These are phyloP conservation scores for Silurus asotus DNA, from an alignment of 2,113 vertebrate species.

Conservation along the genomic window DNA sequence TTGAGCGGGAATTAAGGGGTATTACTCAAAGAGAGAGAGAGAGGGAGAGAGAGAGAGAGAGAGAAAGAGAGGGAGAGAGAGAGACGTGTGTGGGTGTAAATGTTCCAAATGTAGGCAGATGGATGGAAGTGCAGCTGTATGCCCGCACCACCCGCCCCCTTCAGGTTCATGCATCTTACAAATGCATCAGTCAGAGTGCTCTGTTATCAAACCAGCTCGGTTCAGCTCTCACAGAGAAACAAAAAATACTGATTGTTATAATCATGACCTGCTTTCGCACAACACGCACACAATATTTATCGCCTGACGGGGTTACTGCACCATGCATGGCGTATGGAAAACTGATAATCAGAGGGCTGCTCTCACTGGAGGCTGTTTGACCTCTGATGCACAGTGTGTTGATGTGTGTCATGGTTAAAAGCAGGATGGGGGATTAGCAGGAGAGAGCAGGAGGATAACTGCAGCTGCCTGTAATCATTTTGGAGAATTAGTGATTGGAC, in stretches of 20 bases:
- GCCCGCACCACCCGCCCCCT: constrained; percentile 24
- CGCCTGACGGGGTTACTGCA: constrained; percentile 25
- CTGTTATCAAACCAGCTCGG: constrained; percentile 25
- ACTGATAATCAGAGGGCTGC: constrained; percentile 39
- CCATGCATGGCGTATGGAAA: background rate
- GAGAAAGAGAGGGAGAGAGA: constrained; percentile 10
- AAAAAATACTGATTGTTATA: constrained; percentile 16
- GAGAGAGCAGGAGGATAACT: constrained; percentile 29
- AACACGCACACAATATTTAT: constrained; percentile 39
- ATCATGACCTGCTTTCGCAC: background rate
- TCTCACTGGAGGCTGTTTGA: constrained; percentile 41
- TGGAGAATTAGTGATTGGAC: constrained; percentile 32
- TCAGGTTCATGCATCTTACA: constrained; percentile 37
- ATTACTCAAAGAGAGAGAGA: constrained; percentile 24
- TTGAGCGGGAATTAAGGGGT: constrained; percentile 31
- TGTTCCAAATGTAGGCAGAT: constrained; percentile 32
- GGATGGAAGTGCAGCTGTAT: constrained; percentile 41
- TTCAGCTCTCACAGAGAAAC: constrained; percentile 25
- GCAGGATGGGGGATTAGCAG: constrained; percentile 37
- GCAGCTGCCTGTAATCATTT: constrained; percentile 27
- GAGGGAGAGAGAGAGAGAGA: background rate
- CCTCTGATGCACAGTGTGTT: constrained; percentile 23
- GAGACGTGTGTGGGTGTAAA: constrained; percentile 23
- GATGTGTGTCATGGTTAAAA: constrained; percentile 30
- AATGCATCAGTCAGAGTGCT: constrained; percentile 13